These are phyloP conservation scores for Drosophila funebris DNA, from an alignment of 1,140 invertebrate genomes.

Conservation along the genomic window DNA sequence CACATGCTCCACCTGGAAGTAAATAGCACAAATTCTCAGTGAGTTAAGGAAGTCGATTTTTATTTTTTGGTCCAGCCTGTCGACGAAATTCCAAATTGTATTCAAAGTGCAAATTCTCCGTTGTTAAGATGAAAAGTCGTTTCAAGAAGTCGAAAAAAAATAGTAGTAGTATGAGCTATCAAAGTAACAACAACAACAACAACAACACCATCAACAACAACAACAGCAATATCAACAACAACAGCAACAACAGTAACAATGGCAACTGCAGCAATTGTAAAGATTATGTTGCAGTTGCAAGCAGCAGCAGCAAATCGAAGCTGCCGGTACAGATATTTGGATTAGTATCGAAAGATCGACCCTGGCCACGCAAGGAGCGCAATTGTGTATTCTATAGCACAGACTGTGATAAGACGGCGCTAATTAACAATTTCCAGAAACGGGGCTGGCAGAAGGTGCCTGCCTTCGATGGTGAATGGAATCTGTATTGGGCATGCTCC, in stretches of 20 bases:
- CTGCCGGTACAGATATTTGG: slow-evolving; percentile 22
- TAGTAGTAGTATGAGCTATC: not conserved
- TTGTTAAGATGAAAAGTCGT: slow-evolving; percentile 17
- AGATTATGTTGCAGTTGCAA: not conserved
- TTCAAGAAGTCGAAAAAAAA: slow-evolving; percentile 3
- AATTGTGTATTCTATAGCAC: slow-evolving; percentile 53
- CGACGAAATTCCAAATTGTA: slow-evolving; percentile 24
- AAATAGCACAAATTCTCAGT: slow-evolving; percentile 34
- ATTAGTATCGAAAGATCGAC: slow-evolving; percentile 1
- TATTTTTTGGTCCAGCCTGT: not conserved
- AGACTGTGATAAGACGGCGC: slow-evolving; percentile 54
- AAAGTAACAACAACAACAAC: not conserved
- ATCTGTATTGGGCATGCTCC: slow-evolving; percentile 65
- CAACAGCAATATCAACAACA: not conserved
- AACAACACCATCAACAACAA: not conserved
- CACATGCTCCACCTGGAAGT: not conserved
- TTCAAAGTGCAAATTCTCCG: not conserved
- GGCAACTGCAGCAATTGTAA: not conserved
- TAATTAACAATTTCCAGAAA: slow-evolving; percentile 58
- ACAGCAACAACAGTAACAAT: not conserved
- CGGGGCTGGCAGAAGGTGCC: slow-evolving; percentile 60
- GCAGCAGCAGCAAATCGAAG: slow-evolving; percentile 4
- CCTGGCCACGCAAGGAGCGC: not conserved
- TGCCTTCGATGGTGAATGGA: slow-evolving; percentile 59
- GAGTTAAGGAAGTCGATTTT: not conserved